Percentiles rank a stretch among this genome's conserved stretches.
Conservation (phyloP, 2,888 invertebrate genomes). For the Oxyscelio sp. region DNA sequence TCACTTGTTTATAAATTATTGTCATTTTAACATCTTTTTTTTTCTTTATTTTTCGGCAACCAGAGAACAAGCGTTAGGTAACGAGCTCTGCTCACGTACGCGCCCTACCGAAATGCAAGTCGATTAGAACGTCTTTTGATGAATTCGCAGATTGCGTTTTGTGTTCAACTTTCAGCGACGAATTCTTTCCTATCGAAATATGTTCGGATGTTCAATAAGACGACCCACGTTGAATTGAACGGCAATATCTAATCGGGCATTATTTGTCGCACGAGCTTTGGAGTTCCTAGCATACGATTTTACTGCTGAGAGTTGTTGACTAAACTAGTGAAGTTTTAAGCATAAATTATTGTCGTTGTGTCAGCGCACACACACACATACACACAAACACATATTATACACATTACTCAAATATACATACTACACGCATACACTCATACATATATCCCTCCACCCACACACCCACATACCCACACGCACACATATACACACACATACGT, state of each 20-base stretch:
- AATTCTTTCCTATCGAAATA: not conserved
- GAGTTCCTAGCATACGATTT: slow-evolving; percentile 86
- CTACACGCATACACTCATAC: no score
- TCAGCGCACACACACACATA: slow-evolving; percentile 32
- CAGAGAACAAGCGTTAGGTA: slow-evolving; percentile 78
- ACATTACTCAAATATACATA: no score
- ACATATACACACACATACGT: slow-evolving; percentile 34
- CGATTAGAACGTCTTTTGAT: slow-evolving; percentile 1
- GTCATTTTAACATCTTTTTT: slow-evolving; percentile 83
- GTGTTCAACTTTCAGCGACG: slow-evolving; percentile 12
- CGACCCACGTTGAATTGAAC: slow-evolving; percentile 6
- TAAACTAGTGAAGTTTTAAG: slow-evolving; percentile 85
- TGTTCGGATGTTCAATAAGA: not conserved
- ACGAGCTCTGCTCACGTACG: slow-evolving; percentile 79
- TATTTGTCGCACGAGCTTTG: slow-evolving; percentile 76
- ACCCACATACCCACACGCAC: no score
- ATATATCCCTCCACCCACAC: no score
- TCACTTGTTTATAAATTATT: slow-evolving; percentile 84
- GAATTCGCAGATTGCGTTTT: not conserved
- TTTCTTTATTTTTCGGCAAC: slow-evolving; percentile 80
- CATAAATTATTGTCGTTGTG: slow-evolving; percentile 84
- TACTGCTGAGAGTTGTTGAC: slow-evolving; percentile 86
- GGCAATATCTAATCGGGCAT: slow-evolving; percentile 24
- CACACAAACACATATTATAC: no score
- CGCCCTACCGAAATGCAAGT: slow-evolving; percentile 40